Evolutionary conservation across 2,113 vertebrate genomes (phyloP).

Genomic region (Athene cunicularia): DNA sequence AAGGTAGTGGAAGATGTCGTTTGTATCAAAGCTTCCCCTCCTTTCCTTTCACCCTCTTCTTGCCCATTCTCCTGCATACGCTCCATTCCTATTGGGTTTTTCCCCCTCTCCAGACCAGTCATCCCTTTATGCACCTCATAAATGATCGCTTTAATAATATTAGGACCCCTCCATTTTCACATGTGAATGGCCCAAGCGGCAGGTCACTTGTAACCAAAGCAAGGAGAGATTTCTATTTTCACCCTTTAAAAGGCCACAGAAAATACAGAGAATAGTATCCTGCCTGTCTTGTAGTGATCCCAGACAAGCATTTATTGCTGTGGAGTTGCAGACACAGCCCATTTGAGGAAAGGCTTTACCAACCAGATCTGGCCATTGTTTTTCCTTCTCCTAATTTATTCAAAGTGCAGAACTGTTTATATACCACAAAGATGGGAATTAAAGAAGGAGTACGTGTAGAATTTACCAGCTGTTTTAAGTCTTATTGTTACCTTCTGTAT

Average conservation of each 20-base stretch:
- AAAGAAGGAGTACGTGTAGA: neutral
- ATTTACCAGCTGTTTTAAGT: constrained; percentile 50
- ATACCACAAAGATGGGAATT: neutral
- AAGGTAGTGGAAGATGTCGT: constrained; percentile 39
- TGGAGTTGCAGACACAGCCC: neutral
- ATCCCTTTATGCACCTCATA: neutral
- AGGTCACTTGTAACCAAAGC: neutral
- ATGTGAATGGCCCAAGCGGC: constrained; percentile 16
- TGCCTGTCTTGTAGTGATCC: neutral
- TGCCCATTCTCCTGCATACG: neutral
- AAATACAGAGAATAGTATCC: neutral
- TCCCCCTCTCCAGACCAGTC: neutral
- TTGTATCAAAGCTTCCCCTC: constrained; percentile 19
- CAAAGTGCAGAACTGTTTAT: neutral
- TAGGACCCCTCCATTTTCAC: neutral
- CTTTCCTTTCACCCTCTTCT: neutral
- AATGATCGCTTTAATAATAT: constrained; percentile 25
- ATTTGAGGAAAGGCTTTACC: neutral
- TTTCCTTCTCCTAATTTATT: neutral
- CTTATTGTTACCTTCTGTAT: constrained; percentile 47
- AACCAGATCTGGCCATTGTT: neutral
- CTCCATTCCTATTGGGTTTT: neutral
- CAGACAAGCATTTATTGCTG: neutral
- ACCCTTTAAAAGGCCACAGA: constrained; percentile 2
- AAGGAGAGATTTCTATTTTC: constrained; percentile 13